A percentile compares a stretch with the other conserved stretches of the same genome.
phyloP scores from a whole-genome alignment of 1,140 invertebrate genomes.

The Drosophila erecta region DNA sequence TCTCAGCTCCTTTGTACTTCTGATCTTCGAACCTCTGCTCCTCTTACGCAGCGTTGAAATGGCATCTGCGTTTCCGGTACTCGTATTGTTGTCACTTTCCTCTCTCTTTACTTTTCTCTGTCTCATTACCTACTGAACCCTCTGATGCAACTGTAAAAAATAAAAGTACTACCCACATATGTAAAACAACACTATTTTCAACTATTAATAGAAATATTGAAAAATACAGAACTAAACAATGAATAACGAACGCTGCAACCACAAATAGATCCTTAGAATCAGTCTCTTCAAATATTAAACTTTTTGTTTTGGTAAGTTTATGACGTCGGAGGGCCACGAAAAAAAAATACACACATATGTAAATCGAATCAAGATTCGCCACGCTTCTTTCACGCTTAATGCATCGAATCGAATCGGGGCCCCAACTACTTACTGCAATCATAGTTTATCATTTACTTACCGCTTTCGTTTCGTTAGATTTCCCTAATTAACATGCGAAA shows the following conservation, averaged over 20 bases:
- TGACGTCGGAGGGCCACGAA: conserved; percentile 39
- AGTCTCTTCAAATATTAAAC: conserved; percentile 53
- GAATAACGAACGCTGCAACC: conserved; percentile 49
- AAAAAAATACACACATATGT: conserved; percentile 2
- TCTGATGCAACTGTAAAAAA: conserved; percentile 70
- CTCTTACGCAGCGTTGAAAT: conserved; percentile 46
- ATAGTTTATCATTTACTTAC: conserved; percentile 38
- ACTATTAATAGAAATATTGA: conserved; percentile 25
- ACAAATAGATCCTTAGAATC: conserved; percentile 43
- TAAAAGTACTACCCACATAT: conserved; percentile 42
- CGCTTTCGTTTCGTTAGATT: conserved; percentile 35
- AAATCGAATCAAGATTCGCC: conserved; percentile 32
- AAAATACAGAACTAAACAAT: conserved; percentile 22
- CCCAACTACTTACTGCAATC: conserved; percentile 40
- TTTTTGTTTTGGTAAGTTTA: conserved; percentile 76
- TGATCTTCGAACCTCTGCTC: conserved; percentile 34
- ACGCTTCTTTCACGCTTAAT: conserved; percentile 29
- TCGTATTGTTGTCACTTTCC: conserved; percentile 63
- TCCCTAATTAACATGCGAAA: conserved; percentile 22
- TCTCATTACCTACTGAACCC: conserved; percentile 44
- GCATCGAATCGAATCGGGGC: conserved; percentile 3
- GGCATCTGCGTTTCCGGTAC: conserved; percentile 54
- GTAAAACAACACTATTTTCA: conserved; percentile 45
- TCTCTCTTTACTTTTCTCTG: conserved; percentile 32
- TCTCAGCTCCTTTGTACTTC: conserved; percentile 33